These are phyloP conservation scores for Pachypanchax playfairii DNA, from an alignment of 2,113 vertebrate genomes.

Conservation along the genomic window DNA sequence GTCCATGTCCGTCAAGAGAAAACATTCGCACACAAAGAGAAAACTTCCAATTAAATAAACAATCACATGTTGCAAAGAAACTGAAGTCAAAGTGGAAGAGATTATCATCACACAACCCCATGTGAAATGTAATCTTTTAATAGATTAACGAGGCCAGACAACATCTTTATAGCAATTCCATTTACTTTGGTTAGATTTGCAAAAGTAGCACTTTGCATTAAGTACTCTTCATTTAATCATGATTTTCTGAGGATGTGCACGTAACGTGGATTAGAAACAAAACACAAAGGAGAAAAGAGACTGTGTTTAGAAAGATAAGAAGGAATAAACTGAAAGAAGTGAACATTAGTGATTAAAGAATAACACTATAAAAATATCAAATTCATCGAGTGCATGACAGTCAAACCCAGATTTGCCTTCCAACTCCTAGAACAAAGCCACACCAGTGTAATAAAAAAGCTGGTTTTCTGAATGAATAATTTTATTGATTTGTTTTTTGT, in stretches of 20 bases:
- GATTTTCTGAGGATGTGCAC: no score
- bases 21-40: background rate
- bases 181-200: slow-evolving; percentile 74
- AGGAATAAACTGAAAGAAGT: background rate
- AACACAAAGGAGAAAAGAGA: background rate
- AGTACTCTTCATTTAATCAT: slow-evolving; percentile 75
- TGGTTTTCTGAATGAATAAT: slow-evolving; percentile 23
- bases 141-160: slow-evolving; percentile 48
- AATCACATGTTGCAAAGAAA: background rate
- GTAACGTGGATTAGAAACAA: slow-evolving; percentile 34
- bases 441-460: slow-evolving; percentile 1
- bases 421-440: background rate
- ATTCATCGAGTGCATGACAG: background rate
- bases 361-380: background rate
- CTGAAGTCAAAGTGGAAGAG: no score
- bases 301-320: background rate
- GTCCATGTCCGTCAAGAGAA: no score
- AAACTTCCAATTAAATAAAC: slow-evolving; percentile 3
- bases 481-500: slow-evolving; percentile 50
- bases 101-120: no score
- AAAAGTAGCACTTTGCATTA: slow-evolving; percentile 67
- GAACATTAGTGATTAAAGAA: background rate
- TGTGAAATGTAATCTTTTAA: no score
- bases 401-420: background rate
- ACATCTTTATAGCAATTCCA: slow-evolving; percentile 43